Evolutionary conservation across 30 jellyfish, hydroid and myxozoan species (phyloP), one percentile per base, ranked within the genome.

Genomic region (Calvadosia cruxmelitensis): DNA sequence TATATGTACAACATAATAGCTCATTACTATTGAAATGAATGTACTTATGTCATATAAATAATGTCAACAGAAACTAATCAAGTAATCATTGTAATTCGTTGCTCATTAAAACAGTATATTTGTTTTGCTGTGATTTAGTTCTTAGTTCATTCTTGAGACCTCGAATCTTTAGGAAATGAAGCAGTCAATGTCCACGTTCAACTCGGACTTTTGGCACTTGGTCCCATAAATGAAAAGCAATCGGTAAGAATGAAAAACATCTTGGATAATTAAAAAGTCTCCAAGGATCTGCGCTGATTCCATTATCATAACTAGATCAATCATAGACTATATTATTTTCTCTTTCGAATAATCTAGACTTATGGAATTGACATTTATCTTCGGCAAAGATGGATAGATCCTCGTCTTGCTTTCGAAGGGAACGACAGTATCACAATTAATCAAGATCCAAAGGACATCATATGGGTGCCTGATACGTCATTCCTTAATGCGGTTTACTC

Each of bases 381-480:
- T 49, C 78, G 76, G 10, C 73, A 76, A 20, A 65, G 86, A 79
- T 76, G 86, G 86, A 49, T 49, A 67, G 86, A 76, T 31, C 69
- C 75, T n/a, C 49, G 86, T 51, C 79, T 76, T 15, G 69, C 69
- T 25, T 28, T 42, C 31, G 49, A 42, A 15, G 74, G 79, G 29
- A 32, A 36, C 52, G 53, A 27, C 24, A 49, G 48, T 15, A 42
- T 67, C 0, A 51, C 29, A 25, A 65, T 66, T 48, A 76, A 65
- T 52, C 74, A 73, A 16, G 79, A 76, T n/a, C 68, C 79, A 50
- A 67, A 68, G 12, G 67, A 31, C 2, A 0, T 34, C 25, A 66
- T 76, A n/a, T 76, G 86, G 86, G 70, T 65, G 1, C 86, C 86
- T 1, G 86, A 76, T 52, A 76, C 79, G 16, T 76, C 67, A 53